Evolutionary conservation across 1,140 invertebrate genomes (phyloP), one percentile per base, ranked within the genome.

Genomic region (Zaprionus gabonicus): DNA sequence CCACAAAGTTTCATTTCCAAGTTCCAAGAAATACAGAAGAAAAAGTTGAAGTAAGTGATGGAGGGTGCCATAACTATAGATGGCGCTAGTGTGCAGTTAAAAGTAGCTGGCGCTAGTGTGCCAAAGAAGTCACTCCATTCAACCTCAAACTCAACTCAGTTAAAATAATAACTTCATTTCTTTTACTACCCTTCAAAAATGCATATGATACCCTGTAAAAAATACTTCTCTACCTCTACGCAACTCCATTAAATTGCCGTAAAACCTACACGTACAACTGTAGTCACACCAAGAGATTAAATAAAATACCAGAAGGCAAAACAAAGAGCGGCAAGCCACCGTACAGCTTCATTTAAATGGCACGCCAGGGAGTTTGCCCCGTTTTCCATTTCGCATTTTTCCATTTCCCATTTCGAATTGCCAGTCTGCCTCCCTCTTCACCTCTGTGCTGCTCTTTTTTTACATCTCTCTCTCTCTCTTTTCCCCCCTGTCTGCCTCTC

Each of bases 311-410:
- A 82, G 81, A 63, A 70, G 25, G 60, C 64, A 57, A 73, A 44
- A 77, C 62, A 78, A 59, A 74, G 68, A 83, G 27, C 60, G 63
- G 49, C 20, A 60, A 60, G 67, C 56, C 57, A 36, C 49, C 38
- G 76, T 83, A 87, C 84, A 87, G 84, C 84, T 87, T 87, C 84
- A 87, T 87, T 87, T 87, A 78, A 88, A 87, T 88, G 78, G 84
- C 84, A 87, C 84, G 84, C 81, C 74, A 81, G 84, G 84, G 84
- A 82, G 74, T 71, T 59, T 74, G 62, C 38, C 56, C 77, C 59
- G 55, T 56, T 49, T 67, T 77, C 36, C 49, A 56, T 34, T 34
- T 58, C 53, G 56, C 41, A 13, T 38, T 34, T 46, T 28, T 6
- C 38, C 46, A 67, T 57, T 20, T 59, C 38, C 27, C 46, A 67